phyloP scores from a whole-genome alignment of 2,797 vertebrate species.

The Platalea minor region DNA sequence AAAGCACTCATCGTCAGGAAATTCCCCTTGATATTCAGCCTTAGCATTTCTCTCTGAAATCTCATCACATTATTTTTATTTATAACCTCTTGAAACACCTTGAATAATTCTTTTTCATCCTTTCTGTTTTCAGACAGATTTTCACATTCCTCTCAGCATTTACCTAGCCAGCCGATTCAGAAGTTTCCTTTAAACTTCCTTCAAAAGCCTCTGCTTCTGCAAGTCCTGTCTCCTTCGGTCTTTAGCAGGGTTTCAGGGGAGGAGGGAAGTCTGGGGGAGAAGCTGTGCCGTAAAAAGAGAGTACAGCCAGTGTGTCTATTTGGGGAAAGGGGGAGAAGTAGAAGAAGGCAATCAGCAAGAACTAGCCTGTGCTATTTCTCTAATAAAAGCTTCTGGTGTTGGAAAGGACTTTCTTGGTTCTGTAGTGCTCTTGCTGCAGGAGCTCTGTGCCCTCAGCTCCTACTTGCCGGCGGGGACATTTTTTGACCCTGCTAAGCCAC shows the following conservation, averaged over 20 bases:
- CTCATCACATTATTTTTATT: not conserved
- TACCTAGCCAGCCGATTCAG: not conserved
- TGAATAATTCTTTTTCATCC: not conserved
- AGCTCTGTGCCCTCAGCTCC: not conserved
- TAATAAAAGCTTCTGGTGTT: not conserved
- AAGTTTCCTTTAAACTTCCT: not conserved
- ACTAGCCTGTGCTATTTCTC: not conserved
- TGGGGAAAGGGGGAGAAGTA: not conserved
- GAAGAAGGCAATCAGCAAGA: not conserved
- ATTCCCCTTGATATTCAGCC: not conserved
- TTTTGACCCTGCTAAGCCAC: not conserved
- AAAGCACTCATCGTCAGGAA: not conserved
- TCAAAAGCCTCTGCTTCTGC: not conserved
- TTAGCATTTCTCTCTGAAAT: not conserved
- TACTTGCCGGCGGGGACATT: not conserved
- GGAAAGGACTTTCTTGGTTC: not conserved
- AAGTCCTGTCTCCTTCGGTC: not conserved
- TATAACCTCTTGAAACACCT: not conserved
- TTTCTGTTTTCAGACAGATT: not conserved
- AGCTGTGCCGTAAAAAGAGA: not conserved
- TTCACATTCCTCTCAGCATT: not conserved
- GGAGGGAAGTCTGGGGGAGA: not conserved
- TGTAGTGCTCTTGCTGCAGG: not conserved
- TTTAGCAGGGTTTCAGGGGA: not conserved
- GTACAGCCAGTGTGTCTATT: not conserved